Conservation (phyloP, 2,797 vertebrate genomes). For the Aphelocoma californica region DNA sequence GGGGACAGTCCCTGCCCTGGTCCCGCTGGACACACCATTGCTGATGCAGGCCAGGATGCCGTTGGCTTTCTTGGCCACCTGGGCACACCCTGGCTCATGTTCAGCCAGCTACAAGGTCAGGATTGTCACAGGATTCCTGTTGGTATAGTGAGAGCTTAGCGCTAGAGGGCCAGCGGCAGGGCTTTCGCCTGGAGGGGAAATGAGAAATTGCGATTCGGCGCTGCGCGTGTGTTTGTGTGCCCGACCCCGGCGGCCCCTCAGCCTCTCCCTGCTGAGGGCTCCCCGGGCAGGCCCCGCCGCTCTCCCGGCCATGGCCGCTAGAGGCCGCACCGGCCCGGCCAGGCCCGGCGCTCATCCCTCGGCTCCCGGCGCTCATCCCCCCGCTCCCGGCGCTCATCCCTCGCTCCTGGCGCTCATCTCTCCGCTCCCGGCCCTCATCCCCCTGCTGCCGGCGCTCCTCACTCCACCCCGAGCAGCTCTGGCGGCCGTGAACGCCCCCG, state of each 20-base stretch:
- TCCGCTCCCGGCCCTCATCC: no score
- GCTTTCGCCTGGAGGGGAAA: fast-evolving
- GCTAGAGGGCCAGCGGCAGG: fast-evolving
- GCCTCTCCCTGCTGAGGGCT: neutral
- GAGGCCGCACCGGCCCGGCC: neutral
- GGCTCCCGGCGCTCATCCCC: no score
- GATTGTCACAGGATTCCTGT: no score
- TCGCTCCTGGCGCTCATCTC: neutral
- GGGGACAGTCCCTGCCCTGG: neutral
- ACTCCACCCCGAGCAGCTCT: neutral
- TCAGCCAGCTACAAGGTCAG: neutral
- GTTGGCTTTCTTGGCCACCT: neutral
- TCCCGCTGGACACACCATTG: neutral
- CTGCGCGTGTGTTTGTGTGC: fast-evolving
- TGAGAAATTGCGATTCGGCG: fast-evolving
- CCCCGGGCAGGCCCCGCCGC: neutral
- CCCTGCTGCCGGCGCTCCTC: neutral
- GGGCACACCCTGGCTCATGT: fast-evolving
- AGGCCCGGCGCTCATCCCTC: neutral
- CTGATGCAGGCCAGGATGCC: neutral
- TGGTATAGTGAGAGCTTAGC: fast-evolving
- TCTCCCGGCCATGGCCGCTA: neutral
- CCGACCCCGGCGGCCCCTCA: fast-evolving
- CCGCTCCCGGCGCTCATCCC: no score
- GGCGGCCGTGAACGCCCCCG: neutral